phyloP scores from a whole-genome alignment of 2,113 vertebrate genomes.

The Carassius auratus region DNA sequence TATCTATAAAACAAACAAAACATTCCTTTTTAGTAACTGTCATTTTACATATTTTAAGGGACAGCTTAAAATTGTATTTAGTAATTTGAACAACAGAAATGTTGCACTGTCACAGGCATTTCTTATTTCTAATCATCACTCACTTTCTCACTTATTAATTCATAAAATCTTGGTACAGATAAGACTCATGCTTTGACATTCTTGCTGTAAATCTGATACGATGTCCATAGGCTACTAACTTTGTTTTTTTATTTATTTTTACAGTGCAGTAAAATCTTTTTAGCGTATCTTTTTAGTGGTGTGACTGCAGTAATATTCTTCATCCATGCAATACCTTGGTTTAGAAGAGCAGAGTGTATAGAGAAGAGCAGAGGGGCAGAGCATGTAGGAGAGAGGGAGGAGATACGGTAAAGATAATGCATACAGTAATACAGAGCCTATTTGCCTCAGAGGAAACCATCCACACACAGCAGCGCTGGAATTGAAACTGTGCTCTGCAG shows the following conservation, averaged over 20 bases:
- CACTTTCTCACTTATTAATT: too few species aligned
- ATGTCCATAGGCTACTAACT: background rate
- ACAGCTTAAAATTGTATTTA: background rate
- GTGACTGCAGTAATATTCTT: background rate
- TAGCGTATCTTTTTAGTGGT: background rate
- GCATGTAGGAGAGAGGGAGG: background rate
- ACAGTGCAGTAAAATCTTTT: background rate
- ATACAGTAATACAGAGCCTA: slow-evolving; percentile 41
- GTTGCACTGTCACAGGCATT: background rate
- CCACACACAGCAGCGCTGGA: slow-evolving; percentile 70
- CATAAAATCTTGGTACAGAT: background rate
- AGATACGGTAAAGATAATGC: background rate
- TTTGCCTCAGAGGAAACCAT: slow-evolving; percentile 64
- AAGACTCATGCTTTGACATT: background rate
- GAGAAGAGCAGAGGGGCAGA: slow-evolving; percentile 14
- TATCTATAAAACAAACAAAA: too few species aligned
- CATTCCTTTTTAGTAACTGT: background rate
- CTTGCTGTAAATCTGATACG: background rate
- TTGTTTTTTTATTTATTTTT: background rate
- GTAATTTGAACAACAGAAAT: background rate
- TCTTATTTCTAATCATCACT: background rate
- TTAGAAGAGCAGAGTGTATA: background rate
- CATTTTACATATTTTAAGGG: background rate
- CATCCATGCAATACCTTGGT: background rate
- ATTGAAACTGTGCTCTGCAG: slow-evolving; percentile 63